These are phyloP conservation scores for Lithophane ornitopus DNA, from an alignment of 2,888 invertebrate genomes.

Conservation along the genomic window DNA sequence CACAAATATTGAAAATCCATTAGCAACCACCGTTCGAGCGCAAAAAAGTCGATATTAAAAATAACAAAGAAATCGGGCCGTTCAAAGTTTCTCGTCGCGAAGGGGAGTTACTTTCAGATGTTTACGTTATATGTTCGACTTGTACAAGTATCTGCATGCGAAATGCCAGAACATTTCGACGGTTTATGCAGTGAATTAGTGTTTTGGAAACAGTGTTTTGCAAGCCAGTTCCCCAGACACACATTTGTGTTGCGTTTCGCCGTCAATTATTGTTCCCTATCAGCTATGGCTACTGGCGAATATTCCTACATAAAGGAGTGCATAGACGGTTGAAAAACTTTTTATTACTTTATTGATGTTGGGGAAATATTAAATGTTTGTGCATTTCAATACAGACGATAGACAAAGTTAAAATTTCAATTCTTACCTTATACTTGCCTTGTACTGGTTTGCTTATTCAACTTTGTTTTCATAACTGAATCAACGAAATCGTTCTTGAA, in stretches of 20 bases:
- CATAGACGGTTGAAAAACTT: slow-evolving; percentile 5
- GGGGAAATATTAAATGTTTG: slow-evolving; percentile 19
- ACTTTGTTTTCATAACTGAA: slow-evolving; percentile 2
- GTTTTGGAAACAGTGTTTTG: slow-evolving; percentile 57
- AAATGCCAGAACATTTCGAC: slow-evolving; percentile 70
- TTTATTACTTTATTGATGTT: slow-evolving; percentile 33
- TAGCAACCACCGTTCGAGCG: slow-evolving; percentile 84
- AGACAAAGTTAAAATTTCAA: neutral
- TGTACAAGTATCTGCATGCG: slow-evolving; percentile 56
- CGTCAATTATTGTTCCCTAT: slow-evolving; percentile 50
- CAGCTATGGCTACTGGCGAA: slow-evolving; percentile 6
- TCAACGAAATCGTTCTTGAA: neutral
- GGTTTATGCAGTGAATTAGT: slow-evolving; percentile 65
- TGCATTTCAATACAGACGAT: neutral
- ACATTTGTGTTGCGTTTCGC: slow-evolving; percentile 57
- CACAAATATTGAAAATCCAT: slow-evolving; percentile 90
- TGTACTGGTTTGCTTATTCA: neutral
- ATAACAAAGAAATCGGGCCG: slow-evolving; percentile 84
- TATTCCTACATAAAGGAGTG: slow-evolving; percentile 12
- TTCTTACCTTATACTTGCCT: neutral
- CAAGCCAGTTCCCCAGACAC: slow-evolving; percentile 49
- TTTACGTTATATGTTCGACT: slow-evolving; percentile 72
- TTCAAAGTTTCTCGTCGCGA: slow-evolving; percentile 76
- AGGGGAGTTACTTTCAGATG: slow-evolving; percentile 77
- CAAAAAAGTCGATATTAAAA: slow-evolving; percentile 87